Base-by-base conservation (phyloP, 2,888 invertebrate species). In the Dichetophora obliterata region DNA sequence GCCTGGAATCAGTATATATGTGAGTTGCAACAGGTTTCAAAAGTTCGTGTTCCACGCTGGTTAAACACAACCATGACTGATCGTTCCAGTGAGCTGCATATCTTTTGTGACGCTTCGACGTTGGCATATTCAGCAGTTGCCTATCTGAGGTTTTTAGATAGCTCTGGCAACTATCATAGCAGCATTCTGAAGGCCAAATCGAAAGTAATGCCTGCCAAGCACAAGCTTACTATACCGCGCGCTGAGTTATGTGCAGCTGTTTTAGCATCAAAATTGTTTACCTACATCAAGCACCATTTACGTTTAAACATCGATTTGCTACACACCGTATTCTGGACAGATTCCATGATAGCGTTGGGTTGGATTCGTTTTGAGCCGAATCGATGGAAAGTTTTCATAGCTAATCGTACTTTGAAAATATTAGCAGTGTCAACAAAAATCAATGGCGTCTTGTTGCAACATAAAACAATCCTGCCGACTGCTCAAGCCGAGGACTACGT, bases 171-270 rank as follows among this genome's bases (percentile, higher is more conserved):
- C 3, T 48, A 52, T 69, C 14, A 69, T 50, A 43, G 63, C 48
- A 77, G 22, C 74, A 59, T 14, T n/a, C n/a, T n/a, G n/a, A n/a
- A n/a, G n/a, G n/a, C n/a, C n/a, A n/a, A n/a, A n/a, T n/a, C n/a
- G n/a, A 77, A 69, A 43, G 24, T 74, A 11, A 69, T 74, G 31
- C 31, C 31, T 34, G 5, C 2, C n/a, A n/a, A n/a, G n/a, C n/a
- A n/a, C n/a, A n/a, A n/a, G n/a, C n/a, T n/a, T n/a, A n/a, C n/a
- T n/a, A 77, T 70, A n/a, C 74, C 77, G 11, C 73, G 69, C 16
- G 69, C 77, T 6, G 68, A 77, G 37, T 61, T 77, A 69, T 69
- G 61, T 43, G 77, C 68, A 14, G 61, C 77, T 8, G 61, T 69
- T 22, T 43, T 74, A 61, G 65, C 69, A 22, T 16, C 16, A 4